Evolutionary conservation across 1,140 invertebrate species (phyloP), one percentile per base, ranked within the genome.

Genomic region (Brachionus rubens): DNA sequence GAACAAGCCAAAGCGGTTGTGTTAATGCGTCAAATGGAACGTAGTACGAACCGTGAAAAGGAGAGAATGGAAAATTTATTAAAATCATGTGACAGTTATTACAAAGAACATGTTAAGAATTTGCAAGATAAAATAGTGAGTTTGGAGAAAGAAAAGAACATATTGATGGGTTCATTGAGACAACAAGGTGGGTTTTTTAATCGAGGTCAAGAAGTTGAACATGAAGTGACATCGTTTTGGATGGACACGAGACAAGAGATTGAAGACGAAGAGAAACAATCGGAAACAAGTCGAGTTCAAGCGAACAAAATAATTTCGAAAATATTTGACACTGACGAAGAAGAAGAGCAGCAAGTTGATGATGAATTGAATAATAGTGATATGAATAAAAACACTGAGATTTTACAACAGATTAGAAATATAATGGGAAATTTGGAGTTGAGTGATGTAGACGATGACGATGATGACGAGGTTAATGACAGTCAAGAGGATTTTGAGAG

Each of bases 371-470:
- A 62, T 9, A 62, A 62, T 62, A 62, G 56, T 36, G 56, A 62
- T 62, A 36, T 62, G 56, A 62, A 40, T 36, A 62, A 62, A 62
- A 62, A 62, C 36, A 36, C 28, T 36, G 56, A 62, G 19, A 62
- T 62, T 16, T 33, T 62, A 7, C 56, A 70, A 30, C 67, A 70
- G 33, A 70, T 70, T 28, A 70, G 47, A 19, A 70, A 70, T 30
- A 70, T 70, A 43, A 70, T 70, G 67, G 67, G 67, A 70, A 70
- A 70, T 70, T 70, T 70, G 21, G 43, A 70, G 33, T 24, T 70
- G 10, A 70, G 67, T 50, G 67, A 70, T 47, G 14, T 50, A 2
- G 67, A 70, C 12, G 43, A 70, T 70, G 47, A 70, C 3, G 65
- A 68, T 10, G 67, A 70, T 19, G 67, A 47, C 19, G 56, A 62